A percentile compares a stretch with the other conserved stretches of the same genome.
Conservation (phyloP, 2,888 invertebrate genomes). For the Diaphora mendica region DNA sequence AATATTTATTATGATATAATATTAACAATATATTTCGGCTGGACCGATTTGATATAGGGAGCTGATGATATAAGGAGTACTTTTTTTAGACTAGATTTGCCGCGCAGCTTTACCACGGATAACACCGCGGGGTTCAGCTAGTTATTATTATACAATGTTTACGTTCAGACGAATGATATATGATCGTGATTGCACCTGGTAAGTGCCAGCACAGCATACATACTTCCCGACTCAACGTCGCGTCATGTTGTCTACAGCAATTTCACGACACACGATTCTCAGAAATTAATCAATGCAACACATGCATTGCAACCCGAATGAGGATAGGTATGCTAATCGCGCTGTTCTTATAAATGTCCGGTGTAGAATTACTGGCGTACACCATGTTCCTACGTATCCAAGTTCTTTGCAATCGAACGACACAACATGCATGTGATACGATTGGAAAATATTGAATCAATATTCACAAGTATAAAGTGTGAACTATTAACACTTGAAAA, state of each 20-base stretch:
- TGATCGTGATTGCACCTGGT: slow-evolving; percentile 73
- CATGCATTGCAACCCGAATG: slow-evolving; percentile 68
- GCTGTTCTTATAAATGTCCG: slow-evolving; percentile 69
- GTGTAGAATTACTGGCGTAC: slow-evolving; percentile 67
- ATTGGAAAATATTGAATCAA: neutral
- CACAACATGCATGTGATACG: neutral
- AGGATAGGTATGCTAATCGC: slow-evolving; percentile 74
- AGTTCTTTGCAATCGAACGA: slow-evolving; percentile 12
- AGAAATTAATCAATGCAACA: slow-evolving; percentile 69
- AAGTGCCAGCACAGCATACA: slow-evolving; percentile 35
- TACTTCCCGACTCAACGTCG: slow-evolving; percentile 42
- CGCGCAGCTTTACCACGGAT: too few species aligned
- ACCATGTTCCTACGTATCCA: slow-evolving; percentile 31
- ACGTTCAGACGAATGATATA: slow-evolving; percentile 32
- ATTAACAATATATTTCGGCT: too few species aligned
- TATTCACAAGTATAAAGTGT: neutral
- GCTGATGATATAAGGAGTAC: too few species aligned
- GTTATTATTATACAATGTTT: too few species aligned
- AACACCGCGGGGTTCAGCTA: too few species aligned
- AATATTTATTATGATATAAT: too few species aligned
- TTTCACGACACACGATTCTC: slow-evolving; percentile 66
- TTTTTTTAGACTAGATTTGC: too few species aligned
- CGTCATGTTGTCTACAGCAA: slow-evolving; percentile 68
- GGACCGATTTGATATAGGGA: too few species aligned
- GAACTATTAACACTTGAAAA: neutral